phyloP scores from a whole-genome alignment of 1,140 invertebrate species.

The Parapsyche elsis region DNA sequence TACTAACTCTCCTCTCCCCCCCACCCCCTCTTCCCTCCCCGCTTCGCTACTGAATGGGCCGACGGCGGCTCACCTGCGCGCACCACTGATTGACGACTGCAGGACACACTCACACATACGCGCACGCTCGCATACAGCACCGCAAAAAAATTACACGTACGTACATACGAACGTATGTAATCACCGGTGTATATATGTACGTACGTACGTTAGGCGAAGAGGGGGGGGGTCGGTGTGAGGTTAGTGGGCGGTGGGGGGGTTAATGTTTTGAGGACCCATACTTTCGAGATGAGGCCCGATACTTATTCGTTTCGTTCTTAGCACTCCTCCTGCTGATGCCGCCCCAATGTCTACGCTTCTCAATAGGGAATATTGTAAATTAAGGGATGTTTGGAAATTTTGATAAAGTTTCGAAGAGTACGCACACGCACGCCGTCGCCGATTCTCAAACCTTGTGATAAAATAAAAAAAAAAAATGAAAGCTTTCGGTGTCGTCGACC shows the following conservation, averaged over 20 bases:
- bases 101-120: background rate
- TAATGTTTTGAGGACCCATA: background rate
- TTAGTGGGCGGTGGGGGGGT: constrained; percentile 5
- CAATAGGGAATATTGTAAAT: background rate
- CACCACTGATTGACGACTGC: constrained; percentile 17
- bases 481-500: too few species aligned
- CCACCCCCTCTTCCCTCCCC: background rate
- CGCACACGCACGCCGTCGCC: too few species aligned
- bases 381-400: too few species aligned
- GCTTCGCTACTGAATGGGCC: constrained; percentile 8
- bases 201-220: background rate
- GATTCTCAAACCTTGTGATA: too few species aligned
- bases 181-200: background rate
- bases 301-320: background rate
- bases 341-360: too few species aligned
- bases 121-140: background rate
- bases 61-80: constrained; percentile 27
- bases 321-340: background rate
- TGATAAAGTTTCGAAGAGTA: too few species aligned
- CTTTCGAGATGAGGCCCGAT: background rate
- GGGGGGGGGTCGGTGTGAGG: background rate
- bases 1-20: background rate
- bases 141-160: background rate
- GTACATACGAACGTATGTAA: background rate
- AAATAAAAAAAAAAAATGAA: too few species aligned